Conservation (phyloP, 2,797 vertebrate species). For the Harpagifer antarcticus region DNA sequence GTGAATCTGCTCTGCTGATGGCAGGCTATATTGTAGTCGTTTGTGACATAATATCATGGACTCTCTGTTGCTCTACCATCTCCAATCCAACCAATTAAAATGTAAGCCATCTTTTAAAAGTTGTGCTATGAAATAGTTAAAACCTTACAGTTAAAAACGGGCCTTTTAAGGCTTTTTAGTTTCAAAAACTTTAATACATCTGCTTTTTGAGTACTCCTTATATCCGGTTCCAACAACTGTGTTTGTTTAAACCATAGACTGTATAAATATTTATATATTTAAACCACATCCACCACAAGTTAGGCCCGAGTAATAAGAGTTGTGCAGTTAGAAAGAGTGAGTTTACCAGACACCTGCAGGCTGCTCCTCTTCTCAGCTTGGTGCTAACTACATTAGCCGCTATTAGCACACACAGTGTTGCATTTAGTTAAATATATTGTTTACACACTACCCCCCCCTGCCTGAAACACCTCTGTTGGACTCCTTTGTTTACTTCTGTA, state of each 20-base stretch:
- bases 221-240: not conserved
- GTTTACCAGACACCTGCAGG: too few species aligned
- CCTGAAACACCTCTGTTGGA: too few species aligned
- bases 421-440: too few species aligned
- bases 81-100: slow-evolving; percentile 1
- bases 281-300: not conserved
- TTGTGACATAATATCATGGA: not conserved
- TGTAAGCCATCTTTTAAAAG: not conserved
- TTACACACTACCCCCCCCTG: too few species aligned
- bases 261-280: too few species aligned
- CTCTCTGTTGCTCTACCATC: not conserved
- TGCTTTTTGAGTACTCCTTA: not conserved
- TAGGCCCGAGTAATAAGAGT: too few species aligned
- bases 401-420: too few species aligned
- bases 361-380: too few species aligned
- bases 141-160: not conserved
- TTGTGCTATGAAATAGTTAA: not conserved
- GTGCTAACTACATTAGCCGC: too few species aligned
- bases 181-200: not conserved
- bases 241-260: not conserved
- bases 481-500: too few species aligned
- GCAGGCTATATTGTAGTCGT: not conserved
- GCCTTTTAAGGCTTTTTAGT: not conserved
- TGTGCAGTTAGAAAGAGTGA: too few species aligned
- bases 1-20: slow-evolving; percentile 20